Conservation (phyloP, 2,113 vertebrate species). For the Anolis sagrei region DNA sequence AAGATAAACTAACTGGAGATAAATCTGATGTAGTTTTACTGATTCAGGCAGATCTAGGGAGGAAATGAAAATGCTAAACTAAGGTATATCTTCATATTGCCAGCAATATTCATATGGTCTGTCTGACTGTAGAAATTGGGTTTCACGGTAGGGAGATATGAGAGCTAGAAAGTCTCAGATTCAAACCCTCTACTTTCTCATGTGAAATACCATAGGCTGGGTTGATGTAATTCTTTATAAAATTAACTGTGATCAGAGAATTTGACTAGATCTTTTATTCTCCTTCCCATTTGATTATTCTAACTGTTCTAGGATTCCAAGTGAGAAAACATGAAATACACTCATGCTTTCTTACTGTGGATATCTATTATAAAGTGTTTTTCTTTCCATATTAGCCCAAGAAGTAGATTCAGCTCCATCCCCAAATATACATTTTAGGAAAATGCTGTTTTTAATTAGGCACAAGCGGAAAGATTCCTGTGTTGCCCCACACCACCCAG, state of each 20-base stretch:
- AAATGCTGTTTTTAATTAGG: not conserved
- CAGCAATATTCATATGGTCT: not conserved
- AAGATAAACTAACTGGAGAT: slow-evolving; percentile 29
- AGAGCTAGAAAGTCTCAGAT: not conserved
- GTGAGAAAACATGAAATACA: not conserved
- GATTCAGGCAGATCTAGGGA: not conserved
- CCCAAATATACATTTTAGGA: not conserved
- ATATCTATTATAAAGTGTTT: not conserved
- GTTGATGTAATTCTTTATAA: not conserved
- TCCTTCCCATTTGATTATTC: not conserved
- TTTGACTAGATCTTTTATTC: not conserved
- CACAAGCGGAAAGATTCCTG: not conserved
- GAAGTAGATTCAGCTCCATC: not conserved
- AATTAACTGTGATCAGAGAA: no score
- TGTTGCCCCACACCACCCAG: not conserved
- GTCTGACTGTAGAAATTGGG: not conserved
- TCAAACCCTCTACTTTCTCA: not conserved
- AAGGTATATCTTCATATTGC: not conserved
- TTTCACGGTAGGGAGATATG: no score
- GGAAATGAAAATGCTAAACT: not conserved
- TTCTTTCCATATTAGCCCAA: not conserved
- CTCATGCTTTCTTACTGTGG: not conserved
- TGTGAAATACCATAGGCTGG: not conserved
- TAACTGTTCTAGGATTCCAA: not conserved
- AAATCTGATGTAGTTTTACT: slow-evolving; percentile 3